phyloP scores from a whole-genome alignment of 2,888 invertebrate genomes.

The Nomada goodeniana region DNA sequence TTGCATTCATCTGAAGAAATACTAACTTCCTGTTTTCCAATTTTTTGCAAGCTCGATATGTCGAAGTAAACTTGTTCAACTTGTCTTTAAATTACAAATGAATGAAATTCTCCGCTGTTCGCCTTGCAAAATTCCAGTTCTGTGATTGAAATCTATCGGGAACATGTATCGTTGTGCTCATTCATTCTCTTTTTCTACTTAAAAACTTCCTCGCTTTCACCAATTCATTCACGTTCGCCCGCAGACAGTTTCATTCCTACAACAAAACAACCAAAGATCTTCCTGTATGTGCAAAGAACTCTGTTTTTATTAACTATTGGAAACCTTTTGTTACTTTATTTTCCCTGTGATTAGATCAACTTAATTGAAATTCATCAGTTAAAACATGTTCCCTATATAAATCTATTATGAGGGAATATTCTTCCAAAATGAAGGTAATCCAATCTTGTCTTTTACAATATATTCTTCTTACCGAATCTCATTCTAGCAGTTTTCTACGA shows the following conservation, averaged over 20 bases:
- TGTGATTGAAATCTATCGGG: constrained; percentile 4
- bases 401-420: neutral
- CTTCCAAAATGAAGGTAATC: no score
- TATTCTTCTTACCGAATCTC: neutral
- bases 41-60: neutral
- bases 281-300: neutral
- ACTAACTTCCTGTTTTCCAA: neutral
- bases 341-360: neutral
- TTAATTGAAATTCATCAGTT: neutral
- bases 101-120: neutral
- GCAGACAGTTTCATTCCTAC: neutral
- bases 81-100: neutral
- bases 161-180: constrained; percentile 2
- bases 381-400: neutral
- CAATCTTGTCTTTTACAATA: no score
- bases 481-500: no score
- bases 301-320: neutral
- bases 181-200: constrained; percentile 25
- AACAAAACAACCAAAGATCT: constrained; percentile 1
- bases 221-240: constrained; percentile 33
- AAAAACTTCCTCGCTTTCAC: constrained; percentile 43
- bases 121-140: constrained; percentile 1
- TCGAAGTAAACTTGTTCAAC: neutral
- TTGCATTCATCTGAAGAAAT: no score
- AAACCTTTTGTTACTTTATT: neutral